A percentile compares a stretch with the other conserved stretches of the same genome.
phyloP scores from a whole-genome alignment of 2,888 invertebrate genomes.

The Agrochola circellaris region DNA sequence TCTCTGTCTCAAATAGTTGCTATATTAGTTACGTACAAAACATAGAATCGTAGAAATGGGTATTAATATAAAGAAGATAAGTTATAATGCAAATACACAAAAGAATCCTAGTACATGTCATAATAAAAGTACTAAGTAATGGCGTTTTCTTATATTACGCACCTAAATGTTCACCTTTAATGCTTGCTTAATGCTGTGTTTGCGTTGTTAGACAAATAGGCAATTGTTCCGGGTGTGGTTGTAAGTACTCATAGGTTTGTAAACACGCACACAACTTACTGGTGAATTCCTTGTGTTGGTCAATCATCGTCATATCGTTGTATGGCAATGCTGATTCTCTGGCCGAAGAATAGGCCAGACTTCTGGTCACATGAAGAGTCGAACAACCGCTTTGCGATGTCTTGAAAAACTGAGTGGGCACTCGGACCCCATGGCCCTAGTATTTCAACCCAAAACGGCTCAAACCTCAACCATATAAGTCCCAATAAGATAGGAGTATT shows the following conservation, averaged over 20 bases:
- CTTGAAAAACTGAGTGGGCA: too few relatives aligned
- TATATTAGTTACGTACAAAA: not conserved
- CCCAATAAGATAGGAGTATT: too few relatives aligned
- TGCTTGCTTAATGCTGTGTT: constrained; percentile 11
- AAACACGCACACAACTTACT: not conserved
- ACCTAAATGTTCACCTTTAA: constrained; percentile 2
- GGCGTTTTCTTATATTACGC: not conserved
- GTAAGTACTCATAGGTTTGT: not conserved
- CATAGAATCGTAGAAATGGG: too few relatives aligned
- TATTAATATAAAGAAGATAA: not conserved
- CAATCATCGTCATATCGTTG: too few relatives aligned
- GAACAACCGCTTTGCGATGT: too few relatives aligned
- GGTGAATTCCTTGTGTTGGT: not conserved
- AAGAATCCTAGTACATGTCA: not conserved
- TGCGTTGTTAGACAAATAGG: constrained; percentile 23
- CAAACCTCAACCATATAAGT: too few relatives aligned
- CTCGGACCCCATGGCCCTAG: too few relatives aligned
- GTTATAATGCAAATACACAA: not conserved
- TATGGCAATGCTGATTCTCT: too few relatives aligned
- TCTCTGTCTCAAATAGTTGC: not conserved
- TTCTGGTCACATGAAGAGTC: too few relatives aligned
- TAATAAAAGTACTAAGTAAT: not conserved
- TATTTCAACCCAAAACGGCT: too few relatives aligned
- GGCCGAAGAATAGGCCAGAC: too few relatives aligned
- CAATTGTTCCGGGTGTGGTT: not conserved